A percentile compares a stretch with the other conserved stretches of the same genome.
Evolutionary conservation across 1,140 invertebrate species (phyloP).

Genomic region (Schlechtendalia chinensis): DNA sequence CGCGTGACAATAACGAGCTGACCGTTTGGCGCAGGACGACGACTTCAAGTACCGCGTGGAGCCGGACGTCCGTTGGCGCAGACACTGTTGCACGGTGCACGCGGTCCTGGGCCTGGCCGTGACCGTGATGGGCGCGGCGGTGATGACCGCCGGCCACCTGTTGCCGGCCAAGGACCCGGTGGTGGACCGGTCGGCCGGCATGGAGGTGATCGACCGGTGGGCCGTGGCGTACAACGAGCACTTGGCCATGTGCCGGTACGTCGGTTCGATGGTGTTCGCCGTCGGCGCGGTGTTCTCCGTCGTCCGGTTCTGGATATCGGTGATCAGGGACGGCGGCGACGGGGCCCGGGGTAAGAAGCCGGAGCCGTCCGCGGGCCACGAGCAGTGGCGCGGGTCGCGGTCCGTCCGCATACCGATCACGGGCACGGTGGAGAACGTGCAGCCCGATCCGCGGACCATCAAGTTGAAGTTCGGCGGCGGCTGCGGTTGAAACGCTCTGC

Average conservation of each 20-base stretch:
- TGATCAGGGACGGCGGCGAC: neutral
- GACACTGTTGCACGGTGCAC: conserved; percentile 59
- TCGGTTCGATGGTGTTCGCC: conserved; percentile 54
- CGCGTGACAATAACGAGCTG: too few species aligned
- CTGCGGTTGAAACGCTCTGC: neutral
- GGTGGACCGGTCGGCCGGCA: conserved; percentile 56
- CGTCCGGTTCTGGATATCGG: conserved; percentile 14
- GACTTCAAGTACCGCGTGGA: conserved; percentile 28
- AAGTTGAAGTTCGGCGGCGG: neutral
- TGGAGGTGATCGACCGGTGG: conserved; percentile 58
- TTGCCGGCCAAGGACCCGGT: conserved; percentile 58
- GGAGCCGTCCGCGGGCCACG: neutral
- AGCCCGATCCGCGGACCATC: conserved; percentile 11
- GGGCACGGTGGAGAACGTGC: conserved; percentile 1
- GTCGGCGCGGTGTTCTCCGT: conserved; percentile 37
- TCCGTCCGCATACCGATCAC: conserved; percentile 27
- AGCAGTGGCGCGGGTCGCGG: neutral
- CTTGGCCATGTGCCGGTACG: conserved; percentile 60
- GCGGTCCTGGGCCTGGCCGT: conserved; percentile 59
- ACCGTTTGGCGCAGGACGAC: neutral
- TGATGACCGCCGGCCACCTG: conserved; percentile 60
- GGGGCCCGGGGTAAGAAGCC: neutral
- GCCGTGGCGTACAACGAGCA: conserved; percentile 60
- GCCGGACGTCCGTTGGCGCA: conserved; percentile 51
- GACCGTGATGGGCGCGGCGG: conserved; percentile 57